Base-by-base conservation (phyloP, 2,888 invertebrate species). In the Spisula solida region DNA sequence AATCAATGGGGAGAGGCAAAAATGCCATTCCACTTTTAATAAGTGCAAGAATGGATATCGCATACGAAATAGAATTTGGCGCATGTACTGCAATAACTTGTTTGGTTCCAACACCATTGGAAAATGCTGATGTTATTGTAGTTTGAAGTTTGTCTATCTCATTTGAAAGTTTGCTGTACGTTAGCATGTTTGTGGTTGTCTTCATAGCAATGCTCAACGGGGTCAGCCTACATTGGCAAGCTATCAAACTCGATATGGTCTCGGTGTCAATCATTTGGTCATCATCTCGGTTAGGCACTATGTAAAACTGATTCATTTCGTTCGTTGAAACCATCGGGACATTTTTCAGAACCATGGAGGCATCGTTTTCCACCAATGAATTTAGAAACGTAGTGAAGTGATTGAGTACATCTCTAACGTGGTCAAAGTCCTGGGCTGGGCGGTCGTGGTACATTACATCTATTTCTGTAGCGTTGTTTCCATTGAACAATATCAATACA, bases 41-140 rank as follows among this genome's bases (percentile, higher is more conserved):
- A 29, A 93, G 70, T 2, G 95, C 93, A 48, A 95, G 82, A 31
- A 99, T 96, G 0, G 98, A 91, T 4, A 94, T 80, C 0, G 93
- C 93, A 82, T 93, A 94, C 6, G 92, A 87, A 6, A 93, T 86
- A 4, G 94, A 94, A 83, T 94, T 94, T 25, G 93, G 94, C n/a
- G 94, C 47, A 70, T 94, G 93, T 20, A 94, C 78, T 10, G 92
- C 94, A 29, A 94, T 88, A 25, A 92, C 83, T 78, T 51, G 84
- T 78, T 92, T 93, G 55, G 47, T 47, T 16, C 51, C 34, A 1
- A 31, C 41, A 25, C 29, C 5, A 6, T 51, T n/a, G 1, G 66
- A 75, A 16, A 92, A 34, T 14, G 14, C 18, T 16, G 82, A 51
- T 20, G 41, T 60, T 0, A 93, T 70, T 20, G 86, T 31, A 10